Conservation (phyloP, 2,797 vertebrate species). For the Leontopithecus rosalia region DNA sequence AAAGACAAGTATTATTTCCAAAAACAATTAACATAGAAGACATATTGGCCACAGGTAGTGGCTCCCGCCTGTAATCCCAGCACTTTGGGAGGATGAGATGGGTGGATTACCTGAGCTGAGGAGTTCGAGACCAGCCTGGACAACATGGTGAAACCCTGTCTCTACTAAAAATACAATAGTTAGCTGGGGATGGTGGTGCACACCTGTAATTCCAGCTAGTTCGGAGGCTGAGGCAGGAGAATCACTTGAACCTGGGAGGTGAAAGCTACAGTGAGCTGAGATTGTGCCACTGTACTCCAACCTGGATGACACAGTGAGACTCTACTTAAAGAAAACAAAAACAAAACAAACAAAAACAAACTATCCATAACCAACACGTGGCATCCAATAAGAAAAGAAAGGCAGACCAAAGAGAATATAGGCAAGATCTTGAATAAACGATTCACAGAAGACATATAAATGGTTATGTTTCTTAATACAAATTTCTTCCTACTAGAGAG, state of each 20-base stretch:
- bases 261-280: not conserved
- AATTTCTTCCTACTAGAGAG: too few species aligned
- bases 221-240: not conserved
- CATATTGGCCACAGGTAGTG: not conserved
- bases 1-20: not conserved
- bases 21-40: not conserved
- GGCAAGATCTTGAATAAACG: too few species aligned
- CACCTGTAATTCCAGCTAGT: not conserved
- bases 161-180: not conserved
- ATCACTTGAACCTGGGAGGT: not conserved
- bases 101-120: not conserved
- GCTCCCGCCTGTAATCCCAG: not conserved
- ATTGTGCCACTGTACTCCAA: not conserved
- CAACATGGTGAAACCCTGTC: accelerated
- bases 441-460: too few species aligned
- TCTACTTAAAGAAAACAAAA: not conserved
- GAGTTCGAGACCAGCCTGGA: not conserved
- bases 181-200: not conserved
- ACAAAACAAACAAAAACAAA: not conserved
- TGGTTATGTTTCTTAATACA: too few species aligned
- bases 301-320: not conserved
- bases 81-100: not conserved
- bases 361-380: not conserved
- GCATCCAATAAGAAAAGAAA: not conserved
- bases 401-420: too few species aligned